phyloP scores from a whole-genome alignment of 2,888 invertebrate genomes.

The Oegoconia quadripuncta region DNA sequence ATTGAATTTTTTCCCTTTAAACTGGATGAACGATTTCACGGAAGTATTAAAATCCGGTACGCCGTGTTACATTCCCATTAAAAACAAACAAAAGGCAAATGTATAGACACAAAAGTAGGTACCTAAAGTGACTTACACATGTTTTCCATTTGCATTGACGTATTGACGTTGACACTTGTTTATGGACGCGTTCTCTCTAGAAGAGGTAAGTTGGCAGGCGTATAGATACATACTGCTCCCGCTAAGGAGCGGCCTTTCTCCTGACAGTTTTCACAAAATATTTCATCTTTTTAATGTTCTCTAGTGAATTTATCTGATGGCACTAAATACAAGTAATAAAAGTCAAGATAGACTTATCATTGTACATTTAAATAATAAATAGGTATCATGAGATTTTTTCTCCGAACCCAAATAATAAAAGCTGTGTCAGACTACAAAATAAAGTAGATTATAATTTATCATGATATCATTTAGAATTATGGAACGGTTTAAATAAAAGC shows the following conservation, averaged over 20 bases:
- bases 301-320: conserved; percentile 56
- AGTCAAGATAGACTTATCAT: conserved; percentile 25
- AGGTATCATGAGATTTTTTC: not conserved
- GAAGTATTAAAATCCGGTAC: no score
- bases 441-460: not conserved
- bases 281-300: conserved; percentile 42
- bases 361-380: not conserved
- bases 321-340: conserved; percentile 43
- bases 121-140: conserved; percentile 58
- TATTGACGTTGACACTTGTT: conserved; percentile 54
- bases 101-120: conserved; percentile 15
- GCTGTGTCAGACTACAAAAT: not conserved
- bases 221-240: no score
- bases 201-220: conserved; percentile 40
- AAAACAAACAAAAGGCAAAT: not conserved
- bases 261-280: no score
- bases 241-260: conserved; percentile 22
- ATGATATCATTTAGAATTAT: conserved; percentile 23
- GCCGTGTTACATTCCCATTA: no score
- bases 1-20: not conserved
- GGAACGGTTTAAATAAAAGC: conserved; percentile 27
- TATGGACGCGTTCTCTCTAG: no score
- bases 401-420: no score
- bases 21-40: no score
- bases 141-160: conserved; percentile 60